phyloP scores from a whole-genome alignment of 2,888 invertebrate species.

The Thyatira batis region DNA sequence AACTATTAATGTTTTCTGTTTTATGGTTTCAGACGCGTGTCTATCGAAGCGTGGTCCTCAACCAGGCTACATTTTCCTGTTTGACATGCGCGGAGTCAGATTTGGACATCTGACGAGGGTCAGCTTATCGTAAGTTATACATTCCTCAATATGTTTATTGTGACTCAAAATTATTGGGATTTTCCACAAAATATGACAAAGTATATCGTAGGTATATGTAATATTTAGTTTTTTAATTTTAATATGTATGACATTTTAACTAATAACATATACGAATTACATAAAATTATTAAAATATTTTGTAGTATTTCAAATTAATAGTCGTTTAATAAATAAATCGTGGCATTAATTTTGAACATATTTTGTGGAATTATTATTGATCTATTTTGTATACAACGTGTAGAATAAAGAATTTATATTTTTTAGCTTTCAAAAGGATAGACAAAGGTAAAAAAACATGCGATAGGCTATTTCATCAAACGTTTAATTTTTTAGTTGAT shows the following conservation, averaged over 20 bases:
- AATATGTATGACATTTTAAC: too few relatives aligned
- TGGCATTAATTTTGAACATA: background rate
- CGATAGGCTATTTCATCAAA: slow-evolving; percentile 10
- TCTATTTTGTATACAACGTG: slow-evolving; percentile 8
- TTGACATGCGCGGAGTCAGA: slow-evolving; percentile 86
- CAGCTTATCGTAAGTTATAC: slow-evolving; percentile 76
- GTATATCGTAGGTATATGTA: too few relatives aligned
- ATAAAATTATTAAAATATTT: too few relatives aligned
- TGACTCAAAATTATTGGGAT: too few relatives aligned
- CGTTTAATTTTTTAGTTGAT: slow-evolving; percentile 12
- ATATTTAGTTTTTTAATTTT: too few relatives aligned
- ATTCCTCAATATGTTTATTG: too few relatives aligned
- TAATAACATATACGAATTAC: too few relatives aligned
- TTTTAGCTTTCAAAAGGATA: slow-evolving; percentile 78
- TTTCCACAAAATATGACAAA: background rate
- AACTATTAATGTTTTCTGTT: background rate
- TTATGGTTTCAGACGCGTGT: slow-evolving; percentile 75
- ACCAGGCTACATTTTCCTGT: slow-evolving; percentile 85
- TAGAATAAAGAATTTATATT: slow-evolving; percentile 44
- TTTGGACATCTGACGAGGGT: slow-evolving; percentile 83
- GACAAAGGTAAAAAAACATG: slow-evolving; percentile 68
- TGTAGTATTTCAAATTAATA: too few relatives aligned
- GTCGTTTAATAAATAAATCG: too few relatives aligned
- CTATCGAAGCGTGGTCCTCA: slow-evolving; percentile 82
- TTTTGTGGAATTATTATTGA: background rate